These are phyloP conservation scores for Nesoenas mayeri DNA, from an alignment of 2,113 vertebrate genomes.

Conservation along the genomic window DNA sequence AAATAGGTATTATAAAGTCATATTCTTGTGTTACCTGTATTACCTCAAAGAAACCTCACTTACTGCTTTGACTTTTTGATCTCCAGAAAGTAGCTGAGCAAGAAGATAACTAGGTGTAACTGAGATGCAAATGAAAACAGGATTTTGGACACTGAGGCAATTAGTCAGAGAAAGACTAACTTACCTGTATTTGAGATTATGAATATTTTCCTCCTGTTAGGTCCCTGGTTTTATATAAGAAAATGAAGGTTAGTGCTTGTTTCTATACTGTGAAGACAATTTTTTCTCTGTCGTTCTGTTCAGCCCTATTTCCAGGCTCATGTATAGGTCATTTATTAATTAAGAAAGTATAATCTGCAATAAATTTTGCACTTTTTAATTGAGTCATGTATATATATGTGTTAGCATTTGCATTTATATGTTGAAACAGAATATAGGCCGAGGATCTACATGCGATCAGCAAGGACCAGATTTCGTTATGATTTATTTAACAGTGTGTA, in stretches of 20 bases:
- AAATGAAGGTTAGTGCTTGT: not conserved
- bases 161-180: not conserved
- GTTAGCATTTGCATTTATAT: not conserved
- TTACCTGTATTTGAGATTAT: not conserved
- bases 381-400: not conserved
- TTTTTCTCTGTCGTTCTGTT: not conserved
- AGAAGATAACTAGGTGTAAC: not conserved
- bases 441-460: not conserved
- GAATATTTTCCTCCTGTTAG: not conserved
- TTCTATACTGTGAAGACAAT: not conserved
- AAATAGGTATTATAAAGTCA: not conserved
- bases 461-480: not conserved
- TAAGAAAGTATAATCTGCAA: not conserved
- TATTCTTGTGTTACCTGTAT: not conserved
- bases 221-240: not conserved
- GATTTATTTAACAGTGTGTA: not conserved
- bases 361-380: not conserved
- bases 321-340: not conserved
- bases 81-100: not conserved
- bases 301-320: not conserved
- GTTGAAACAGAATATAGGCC: not conserved
- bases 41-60: not conserved
- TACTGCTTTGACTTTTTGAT: not conserved
- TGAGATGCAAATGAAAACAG: not conserved
- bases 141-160: not conserved